Base-by-base conservation (phyloP, 2,113 vertebrate genomes). In the Garra rufa region DNA sequence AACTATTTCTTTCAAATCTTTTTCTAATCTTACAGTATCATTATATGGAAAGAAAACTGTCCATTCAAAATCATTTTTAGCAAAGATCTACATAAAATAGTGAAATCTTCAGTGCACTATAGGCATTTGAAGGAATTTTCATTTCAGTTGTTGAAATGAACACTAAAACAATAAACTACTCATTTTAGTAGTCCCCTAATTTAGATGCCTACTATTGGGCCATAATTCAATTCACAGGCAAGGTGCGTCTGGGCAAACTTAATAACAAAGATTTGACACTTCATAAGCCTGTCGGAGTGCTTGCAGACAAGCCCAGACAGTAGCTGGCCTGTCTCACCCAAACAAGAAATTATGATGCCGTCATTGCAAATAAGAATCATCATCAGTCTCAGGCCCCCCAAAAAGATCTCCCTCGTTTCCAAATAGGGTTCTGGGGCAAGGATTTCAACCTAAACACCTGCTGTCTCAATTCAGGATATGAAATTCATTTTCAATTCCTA, bases 331-430 rank as follows among this genome's bases (percentile, higher is more conserved):
- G 41, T 38, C 21, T 41, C 14, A 77, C 59, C 30, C 14, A 26
- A 77, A 65, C 70, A 73, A 48, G 69, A 7, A 71, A 81, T 81
- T 21, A 55, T 67, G 70, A 74, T n/a, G 44, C 70, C 26, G 41
- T 80, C 76, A 67, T 26, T 43, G 55, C 76, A 76, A 81, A 84
- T 61, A 59, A 65, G 59, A 48, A 69, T 70, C 34, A 82, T 79
- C 65, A 52, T 55, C n/a, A 59, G 55, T 81, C 70, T 75, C 48
- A 26, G 11, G 38, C 17, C 73, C 19, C 61, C 34, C 76, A n/a
- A 48, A 52, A 78, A 76, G 41, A 79, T 50, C 73, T 69, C 10
- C 0, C 50, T 67, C 34, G 21, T 61, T 76, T 34, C 28, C 24
- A 61, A 59, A n/a, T 14, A 77, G 21, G 9, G 26, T 69, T 52